Evolutionary conservation across 1,140 invertebrate species (phyloP).

Genomic region (Drosophila kurseongensis): DNA sequence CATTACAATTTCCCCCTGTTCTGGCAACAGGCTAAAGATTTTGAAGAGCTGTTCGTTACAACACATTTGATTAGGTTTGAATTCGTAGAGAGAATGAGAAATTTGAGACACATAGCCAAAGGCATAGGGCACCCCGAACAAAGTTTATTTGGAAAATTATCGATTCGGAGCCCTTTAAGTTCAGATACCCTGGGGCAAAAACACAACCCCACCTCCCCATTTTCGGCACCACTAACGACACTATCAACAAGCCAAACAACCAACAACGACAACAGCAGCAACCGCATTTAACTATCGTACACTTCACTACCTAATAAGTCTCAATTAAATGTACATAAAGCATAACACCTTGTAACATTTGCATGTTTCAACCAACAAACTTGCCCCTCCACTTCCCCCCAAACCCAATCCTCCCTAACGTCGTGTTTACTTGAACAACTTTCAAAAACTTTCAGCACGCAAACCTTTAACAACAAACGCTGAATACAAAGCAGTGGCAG

Average conservation of each 20-base stretch:
- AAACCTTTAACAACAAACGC: conserved; percentile 59
- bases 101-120: background rate
- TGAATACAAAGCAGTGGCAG: conserved; percentile 47
- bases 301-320: conserved; percentile 78
- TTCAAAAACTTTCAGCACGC: conserved; percentile 67
- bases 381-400: background rate
- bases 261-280: conserved; percentile 26
- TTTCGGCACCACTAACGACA: conserved; percentile 55
- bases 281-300: conserved; percentile 50
- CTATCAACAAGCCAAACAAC: conserved; percentile 69
- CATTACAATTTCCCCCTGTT: conserved; percentile 15
- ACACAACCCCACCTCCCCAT: background rate
- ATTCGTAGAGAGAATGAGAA: background rate
- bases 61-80: conserved; percentile 22
- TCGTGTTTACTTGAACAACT: conserved; percentile 53
- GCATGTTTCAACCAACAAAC: conserved; percentile 55
- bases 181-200: background rate
- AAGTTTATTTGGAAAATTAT: background rate
- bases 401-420: background rate
- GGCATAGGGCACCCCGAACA: too few relatives aligned
- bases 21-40: background rate
- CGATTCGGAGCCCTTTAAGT: conserved; percentile 10
- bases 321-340: conserved; percentile 83
- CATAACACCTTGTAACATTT: conserved; percentile 81
- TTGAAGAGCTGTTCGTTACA: conserved; percentile 5